A percentile compares a stretch with the other conserved stretches of the same genome.
These are phyloP conservation scores for Pristionchus fissidentatus DNA, from an alignment of 2,888 invertebrate species.

Conservation along the genomic window DNA sequence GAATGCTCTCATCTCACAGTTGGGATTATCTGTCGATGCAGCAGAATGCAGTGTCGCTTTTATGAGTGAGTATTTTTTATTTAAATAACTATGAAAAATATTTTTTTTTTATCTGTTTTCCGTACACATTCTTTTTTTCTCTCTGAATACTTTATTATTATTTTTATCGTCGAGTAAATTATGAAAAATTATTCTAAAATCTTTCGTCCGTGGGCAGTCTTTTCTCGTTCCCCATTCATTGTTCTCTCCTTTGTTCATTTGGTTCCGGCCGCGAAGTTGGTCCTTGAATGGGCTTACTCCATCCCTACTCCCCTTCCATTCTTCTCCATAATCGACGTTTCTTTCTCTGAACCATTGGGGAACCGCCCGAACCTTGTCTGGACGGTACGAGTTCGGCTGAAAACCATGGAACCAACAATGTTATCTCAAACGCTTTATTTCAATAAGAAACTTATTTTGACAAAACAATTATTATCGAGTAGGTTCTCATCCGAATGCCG, in stretches of 20 bases:
- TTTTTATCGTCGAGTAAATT: too few species aligned
- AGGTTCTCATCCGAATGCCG: too few species aligned
- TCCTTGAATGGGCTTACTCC: too few species aligned
- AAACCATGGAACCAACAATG: too few species aligned
- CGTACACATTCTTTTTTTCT: neutral
- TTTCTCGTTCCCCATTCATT: neutral
- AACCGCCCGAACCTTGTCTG: too few species aligned
- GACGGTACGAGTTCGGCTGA: too few species aligned
- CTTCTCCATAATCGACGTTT: conserved; percentile 2
- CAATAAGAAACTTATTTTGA: too few species aligned
- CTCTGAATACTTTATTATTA: neutral
- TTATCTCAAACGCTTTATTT: too few species aligned
- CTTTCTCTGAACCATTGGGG: too few species aligned
- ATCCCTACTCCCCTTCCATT: too few species aligned
- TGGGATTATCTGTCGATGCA: conserved; percentile 67
- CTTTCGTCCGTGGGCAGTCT: neutral
- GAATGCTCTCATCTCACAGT: conserved; percentile 57
- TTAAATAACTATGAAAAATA: neutral
- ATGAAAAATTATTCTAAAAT: too few species aligned
- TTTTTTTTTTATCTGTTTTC: neutral
- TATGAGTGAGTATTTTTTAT: conserved; percentile 65
- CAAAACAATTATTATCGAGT: too few species aligned
- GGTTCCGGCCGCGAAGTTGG: neutral
- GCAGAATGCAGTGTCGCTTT: conserved; percentile 66
- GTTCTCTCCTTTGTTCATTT: neutral